Conservation (phyloP, 2,888 invertebrate species). For the Limenitis camilla region DNA sequence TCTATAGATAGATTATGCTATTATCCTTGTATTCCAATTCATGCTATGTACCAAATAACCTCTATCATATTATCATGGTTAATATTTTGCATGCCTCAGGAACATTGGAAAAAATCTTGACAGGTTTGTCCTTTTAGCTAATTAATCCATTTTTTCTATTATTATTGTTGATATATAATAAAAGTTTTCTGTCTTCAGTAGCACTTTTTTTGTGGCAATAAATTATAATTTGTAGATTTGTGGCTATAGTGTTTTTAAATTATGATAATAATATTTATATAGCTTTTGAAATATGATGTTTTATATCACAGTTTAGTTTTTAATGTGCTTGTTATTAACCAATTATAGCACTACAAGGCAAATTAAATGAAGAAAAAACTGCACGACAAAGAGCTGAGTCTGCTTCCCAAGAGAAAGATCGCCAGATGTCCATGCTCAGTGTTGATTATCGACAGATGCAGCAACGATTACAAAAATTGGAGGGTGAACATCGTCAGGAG, state of each 20-base stretch:
- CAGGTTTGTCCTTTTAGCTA: constrained; percentile 76
- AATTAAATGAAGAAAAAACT: constrained; percentile 92
- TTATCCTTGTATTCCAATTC: constrained; percentile 8
- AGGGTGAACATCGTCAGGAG: constrained; percentile 93
- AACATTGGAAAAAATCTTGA: constrained; percentile 79
- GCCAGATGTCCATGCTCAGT: constrained; percentile 94
- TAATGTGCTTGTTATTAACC: neutral
- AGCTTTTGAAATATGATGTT: too few relatives aligned
- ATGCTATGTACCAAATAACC: constrained; percentile 19
- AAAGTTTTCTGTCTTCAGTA: too few relatives aligned
- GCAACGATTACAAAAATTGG: constrained; percentile 89
- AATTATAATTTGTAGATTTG: too few relatives aligned
- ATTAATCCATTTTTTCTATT: constrained; percentile 22
- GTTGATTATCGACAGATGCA: constrained; percentile 97
- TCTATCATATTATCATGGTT: constrained; percentile 44
- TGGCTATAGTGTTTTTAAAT: too few relatives aligned
- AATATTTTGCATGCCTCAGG: constrained; percentile 77
- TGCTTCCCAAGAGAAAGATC: constrained; percentile 91
- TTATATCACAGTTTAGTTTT: neutral
- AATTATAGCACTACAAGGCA: constrained; percentile 86
- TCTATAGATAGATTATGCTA: constrained; percentile 16
- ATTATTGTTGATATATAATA: constrained; percentile 10
- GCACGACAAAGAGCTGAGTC: constrained; percentile 90
- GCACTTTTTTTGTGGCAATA: too few relatives aligned
- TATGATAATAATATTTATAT: too few relatives aligned